Evolutionary conservation across 2,888 invertebrate genomes (phyloP).

Genomic region (Branchinecta sandiegonensis): DNA sequence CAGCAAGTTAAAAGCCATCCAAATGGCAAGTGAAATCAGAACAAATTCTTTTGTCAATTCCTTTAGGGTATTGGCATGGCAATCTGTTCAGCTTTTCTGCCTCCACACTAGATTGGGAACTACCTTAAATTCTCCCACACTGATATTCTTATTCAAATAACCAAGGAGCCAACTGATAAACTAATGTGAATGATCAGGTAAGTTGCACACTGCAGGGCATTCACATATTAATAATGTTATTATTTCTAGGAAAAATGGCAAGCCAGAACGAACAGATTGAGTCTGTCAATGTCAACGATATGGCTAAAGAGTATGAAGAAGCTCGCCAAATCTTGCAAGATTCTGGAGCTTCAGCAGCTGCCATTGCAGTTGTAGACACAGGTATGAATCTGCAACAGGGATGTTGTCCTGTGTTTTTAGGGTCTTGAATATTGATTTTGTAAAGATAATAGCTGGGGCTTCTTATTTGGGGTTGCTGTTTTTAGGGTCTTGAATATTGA

Average conservation of each 20-base stretch:
- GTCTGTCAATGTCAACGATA: neutral
- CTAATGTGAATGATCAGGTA: no score
- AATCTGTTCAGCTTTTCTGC: no score
- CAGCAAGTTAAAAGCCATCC: no score
- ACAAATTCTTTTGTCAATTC: no score
- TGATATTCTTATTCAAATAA: no score
- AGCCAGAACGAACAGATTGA: neutral
- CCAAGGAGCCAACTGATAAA: no score
- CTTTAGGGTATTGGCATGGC: no score
- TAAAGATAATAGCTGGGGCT: neutral
- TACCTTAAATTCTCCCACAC: no score
- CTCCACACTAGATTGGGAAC: no score
- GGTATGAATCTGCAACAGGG: neutral
- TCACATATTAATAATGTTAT: neutral
- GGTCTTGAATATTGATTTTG: neutral
- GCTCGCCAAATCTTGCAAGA: neutral
- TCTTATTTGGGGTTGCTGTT: neutral
- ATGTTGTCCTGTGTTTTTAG: neutral
- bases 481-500: neutral
- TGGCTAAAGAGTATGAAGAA: constrained; percentile 12
- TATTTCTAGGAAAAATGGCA: neutral
- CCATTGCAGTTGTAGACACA: neutral
- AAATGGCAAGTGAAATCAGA: no score
- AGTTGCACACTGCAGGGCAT: no score
- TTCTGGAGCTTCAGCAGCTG: neutral